phyloP scores from a whole-genome alignment of 2,797 vertebrate genomes.

The Peromyscus eremicus region DNA sequence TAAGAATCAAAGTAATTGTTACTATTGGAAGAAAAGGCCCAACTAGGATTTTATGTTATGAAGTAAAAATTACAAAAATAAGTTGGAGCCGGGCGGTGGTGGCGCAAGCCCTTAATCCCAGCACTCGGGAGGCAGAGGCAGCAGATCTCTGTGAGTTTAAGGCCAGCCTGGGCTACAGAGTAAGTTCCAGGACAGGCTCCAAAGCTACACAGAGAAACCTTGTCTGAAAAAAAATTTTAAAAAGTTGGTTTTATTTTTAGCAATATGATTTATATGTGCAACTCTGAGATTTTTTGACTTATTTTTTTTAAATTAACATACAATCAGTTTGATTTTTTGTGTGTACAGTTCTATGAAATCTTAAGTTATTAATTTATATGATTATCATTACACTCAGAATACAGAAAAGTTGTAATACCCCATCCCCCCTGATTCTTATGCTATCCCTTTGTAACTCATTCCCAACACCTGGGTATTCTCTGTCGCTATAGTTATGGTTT shows the following conservation, averaged over 20 bases:
- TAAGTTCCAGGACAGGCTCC: too few relatives aligned
- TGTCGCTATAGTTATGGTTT: slow-evolving; percentile 24
- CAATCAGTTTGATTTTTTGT: slow-evolving; percentile 20
- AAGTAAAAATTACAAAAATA: slow-evolving; percentile 60
- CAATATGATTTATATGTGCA: slow-evolving; percentile 24
- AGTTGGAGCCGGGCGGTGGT: neutral
- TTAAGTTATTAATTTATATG: slow-evolving; percentile 41
- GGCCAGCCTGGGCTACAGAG: too few relatives aligned
- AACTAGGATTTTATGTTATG: slow-evolving; percentile 36
- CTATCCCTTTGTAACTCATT: slow-evolving; percentile 27
- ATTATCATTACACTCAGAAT: slow-evolving; percentile 46
- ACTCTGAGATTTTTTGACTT: neutral
- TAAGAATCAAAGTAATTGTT: slow-evolving; percentile 59
- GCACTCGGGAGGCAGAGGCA: too few relatives aligned
- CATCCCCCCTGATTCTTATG: neutral
- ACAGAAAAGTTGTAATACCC: slow-evolving; percentile 8
- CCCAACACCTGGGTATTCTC: neutral
- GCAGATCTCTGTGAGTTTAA: too few relatives aligned
- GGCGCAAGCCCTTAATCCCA: too few relatives aligned
- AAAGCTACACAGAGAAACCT: too few relatives aligned
- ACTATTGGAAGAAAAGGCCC: slow-evolving; percentile 18
- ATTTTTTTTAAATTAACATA: slow-evolving; percentile 22
- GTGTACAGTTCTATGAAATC: neutral
- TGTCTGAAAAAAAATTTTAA: neutral
- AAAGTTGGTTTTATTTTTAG: slow-evolving; percentile 46